Base-by-base conservation (phyloP, 2,888 invertebrate genomes). In the Xylota segnis region DNA sequence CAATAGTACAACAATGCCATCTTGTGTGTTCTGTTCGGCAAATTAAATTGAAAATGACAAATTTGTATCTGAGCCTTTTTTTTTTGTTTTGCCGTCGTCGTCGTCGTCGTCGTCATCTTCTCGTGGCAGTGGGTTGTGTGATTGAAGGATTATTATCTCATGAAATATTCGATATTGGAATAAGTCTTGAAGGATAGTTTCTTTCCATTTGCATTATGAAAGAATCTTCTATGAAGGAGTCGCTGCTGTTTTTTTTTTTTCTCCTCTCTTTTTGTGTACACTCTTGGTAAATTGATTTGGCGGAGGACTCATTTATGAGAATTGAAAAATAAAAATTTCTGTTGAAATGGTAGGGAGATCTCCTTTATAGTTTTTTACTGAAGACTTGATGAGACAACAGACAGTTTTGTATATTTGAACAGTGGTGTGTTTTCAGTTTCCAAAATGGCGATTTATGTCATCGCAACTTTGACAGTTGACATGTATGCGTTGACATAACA, bases 31-130 rank as follows among this genome's bases (percentile, higher is more conserved):
- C 50, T 27, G 27, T 63, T 70, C 47, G 12, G 6, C 18, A 56
- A 56, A 70, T 82, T 75, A 59, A 82, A 75, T 81, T 54, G 54
- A 32, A 75, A 72, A 70, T 68, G 54, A 54, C 37, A 75, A 70
- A 75, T 63, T 75, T 59, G 23, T 54, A 37, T 71, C 47, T 6
- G 29, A 14, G 29, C 7, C 43, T 29, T 54, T 34, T n/a, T 58
- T 34, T 45, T 2, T 7, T 32, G 32, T 6, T 34, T 9, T 34
- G 37, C n/a, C n/a, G n/a, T n/a, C n/a, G n/a, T n/a, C n/a, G 9
- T 37, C 10, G 6, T 37, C 10, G 6, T 37, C 0, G 1, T 23
- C 23, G 23, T 2, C 23, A 3, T 23, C 23, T 23, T 23, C 37
- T 37, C 6, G 9, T 14, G 10, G n/a, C 5, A 27, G 34, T 37